Evolutionary conservation across 2,113 vertebrate species (phyloP).

Genomic region (Scolopax mira): DNA sequence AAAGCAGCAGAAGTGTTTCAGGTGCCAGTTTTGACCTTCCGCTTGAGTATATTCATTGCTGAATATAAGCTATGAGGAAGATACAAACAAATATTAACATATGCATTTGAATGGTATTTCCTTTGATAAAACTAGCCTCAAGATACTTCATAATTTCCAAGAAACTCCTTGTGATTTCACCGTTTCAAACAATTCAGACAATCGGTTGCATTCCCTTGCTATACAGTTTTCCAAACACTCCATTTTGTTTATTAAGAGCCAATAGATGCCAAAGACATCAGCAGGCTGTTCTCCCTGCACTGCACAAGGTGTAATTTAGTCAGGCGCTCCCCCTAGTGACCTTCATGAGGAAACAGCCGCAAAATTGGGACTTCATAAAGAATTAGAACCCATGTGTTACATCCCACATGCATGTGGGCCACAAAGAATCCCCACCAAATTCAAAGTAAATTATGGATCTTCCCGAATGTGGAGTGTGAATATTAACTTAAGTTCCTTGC

Average conservation of each 20-base stretch:
- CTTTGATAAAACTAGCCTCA: not conserved
- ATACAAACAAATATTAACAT: not conserved
- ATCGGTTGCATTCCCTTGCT: rapidly evolving
- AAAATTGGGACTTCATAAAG: rapidly evolving
- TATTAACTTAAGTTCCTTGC: not conserved
- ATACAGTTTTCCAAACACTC: not conserved
- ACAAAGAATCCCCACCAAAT: not conserved
- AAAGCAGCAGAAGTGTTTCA: conserved; percentile 99
- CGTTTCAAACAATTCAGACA: not conserved
- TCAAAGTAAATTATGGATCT: not conserved
- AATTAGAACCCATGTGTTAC: not conserved
- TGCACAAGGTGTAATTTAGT: not conserved
- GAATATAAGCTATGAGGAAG: conserved; percentile 88
- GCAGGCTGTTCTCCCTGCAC: rapidly evolving
- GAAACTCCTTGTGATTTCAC: not conserved
- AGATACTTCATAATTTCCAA: not conserved
- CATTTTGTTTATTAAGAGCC: not conserved
- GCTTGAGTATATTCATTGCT: conserved; percentile 97
- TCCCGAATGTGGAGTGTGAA: not conserved
- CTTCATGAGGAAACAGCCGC: not conserved
- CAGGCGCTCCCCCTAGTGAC: not conserved
- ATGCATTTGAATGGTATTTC: not conserved
- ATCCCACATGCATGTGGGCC: rapidly evolving
- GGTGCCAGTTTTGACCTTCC: conserved; percentile 94
- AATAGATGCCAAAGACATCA: not conserved